A percentile compares a stretch with the other conserved stretches of the same genome.
Conservation (phyloP, 2,797 vertebrate genomes). For the Aphelocoma californica region DNA sequence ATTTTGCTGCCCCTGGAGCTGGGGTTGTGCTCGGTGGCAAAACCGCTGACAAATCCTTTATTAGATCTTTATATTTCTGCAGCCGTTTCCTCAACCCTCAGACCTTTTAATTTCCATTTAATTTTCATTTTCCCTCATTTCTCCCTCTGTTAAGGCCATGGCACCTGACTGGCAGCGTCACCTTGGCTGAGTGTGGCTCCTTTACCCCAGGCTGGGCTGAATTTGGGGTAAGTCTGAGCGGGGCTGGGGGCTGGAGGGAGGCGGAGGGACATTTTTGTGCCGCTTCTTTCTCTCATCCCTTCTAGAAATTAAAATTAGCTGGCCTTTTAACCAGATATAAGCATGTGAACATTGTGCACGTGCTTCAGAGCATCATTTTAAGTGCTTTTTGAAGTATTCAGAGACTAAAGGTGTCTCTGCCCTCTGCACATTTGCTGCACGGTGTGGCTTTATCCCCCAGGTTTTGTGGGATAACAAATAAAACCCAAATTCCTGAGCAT, state of each 20-base stretch:
- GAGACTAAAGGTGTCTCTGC: background rate
- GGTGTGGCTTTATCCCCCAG: background rate
- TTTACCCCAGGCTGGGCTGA: background rate
- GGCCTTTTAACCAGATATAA: background rate
- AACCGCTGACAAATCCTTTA: background rate
- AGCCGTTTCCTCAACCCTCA: background rate
- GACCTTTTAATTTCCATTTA: background rate
- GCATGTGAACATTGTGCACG: accelerated
- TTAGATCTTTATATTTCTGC: background rate
- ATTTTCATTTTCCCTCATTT: background rate
- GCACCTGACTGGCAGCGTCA: background rate
- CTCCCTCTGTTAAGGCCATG: background rate
- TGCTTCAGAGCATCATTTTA: background rate
- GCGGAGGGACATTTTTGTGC: background rate
- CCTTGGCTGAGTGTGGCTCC: background rate
- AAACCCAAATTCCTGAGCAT: background rate
- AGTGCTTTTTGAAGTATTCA: background rate
- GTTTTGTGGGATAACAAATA: background rate
- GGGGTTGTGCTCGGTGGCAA: background rate
- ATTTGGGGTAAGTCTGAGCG: background rate
- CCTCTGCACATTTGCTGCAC: background rate
- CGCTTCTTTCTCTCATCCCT: background rate
- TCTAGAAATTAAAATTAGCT: background rate
- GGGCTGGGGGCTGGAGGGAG: background rate
- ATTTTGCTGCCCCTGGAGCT: background rate